Evolutionary conservation across 2,113 vertebrate species (phyloP).

Genomic region (Oxyruncus cristatus): DNA sequence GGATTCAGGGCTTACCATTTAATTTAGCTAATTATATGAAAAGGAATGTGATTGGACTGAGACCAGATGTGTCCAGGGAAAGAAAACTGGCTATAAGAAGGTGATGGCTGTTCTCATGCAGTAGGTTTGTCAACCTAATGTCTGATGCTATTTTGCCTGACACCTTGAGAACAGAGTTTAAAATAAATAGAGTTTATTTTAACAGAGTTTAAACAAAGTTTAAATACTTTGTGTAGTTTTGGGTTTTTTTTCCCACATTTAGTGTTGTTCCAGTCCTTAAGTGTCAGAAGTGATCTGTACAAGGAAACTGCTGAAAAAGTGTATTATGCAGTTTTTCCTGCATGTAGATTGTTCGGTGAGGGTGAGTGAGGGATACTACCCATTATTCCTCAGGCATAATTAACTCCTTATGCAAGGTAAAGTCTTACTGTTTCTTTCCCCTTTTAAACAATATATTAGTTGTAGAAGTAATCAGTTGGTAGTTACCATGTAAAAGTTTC

Average conservation of each 20-base stretch:
- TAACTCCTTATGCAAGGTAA: background rate
- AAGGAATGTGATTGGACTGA: background rate
- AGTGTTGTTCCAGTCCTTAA: background rate
- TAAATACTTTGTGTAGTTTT: background rate
- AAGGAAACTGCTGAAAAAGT: background rate
- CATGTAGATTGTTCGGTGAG: background rate
- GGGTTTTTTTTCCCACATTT: background rate
- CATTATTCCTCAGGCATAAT: background rate
- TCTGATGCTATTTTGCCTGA: background rate
- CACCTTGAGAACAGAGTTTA: background rate
- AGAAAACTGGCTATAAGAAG: background rate
- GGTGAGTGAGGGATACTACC: background rate
- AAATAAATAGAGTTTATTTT: no score
- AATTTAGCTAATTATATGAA: background rate
- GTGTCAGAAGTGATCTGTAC: background rate
- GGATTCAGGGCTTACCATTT: background rate
- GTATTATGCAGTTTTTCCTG: background rate
- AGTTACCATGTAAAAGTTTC: background rate
- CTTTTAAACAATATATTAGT: background rate
- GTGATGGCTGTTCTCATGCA: background rate
- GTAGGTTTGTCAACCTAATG: background rate
- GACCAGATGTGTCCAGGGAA: background rate
- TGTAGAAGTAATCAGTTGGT: background rate
- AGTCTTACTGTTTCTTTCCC: background rate
- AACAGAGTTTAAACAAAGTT: no score